Evolutionary conservation across 2,797 vertebrate genomes (phyloP), one percentile per base, ranked within the genome.

Genomic region (Phrynocephalus forsythii): DNA sequence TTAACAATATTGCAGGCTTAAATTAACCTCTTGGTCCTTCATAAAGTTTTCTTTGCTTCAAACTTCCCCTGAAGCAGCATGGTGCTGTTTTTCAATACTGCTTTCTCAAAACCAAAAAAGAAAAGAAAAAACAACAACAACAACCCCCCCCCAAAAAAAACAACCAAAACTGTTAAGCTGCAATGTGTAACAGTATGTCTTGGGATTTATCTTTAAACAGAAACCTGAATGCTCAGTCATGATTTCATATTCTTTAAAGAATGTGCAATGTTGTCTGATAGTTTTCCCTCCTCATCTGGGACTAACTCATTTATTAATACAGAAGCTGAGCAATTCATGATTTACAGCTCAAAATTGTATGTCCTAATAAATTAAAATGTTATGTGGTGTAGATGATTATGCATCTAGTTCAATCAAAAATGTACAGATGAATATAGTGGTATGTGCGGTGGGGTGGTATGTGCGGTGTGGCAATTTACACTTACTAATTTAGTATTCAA

Each of bases 251-350:
- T 82, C 90, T 15, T 0, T 93, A 89, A 72, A 89, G 76, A 80
- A 22, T 92, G 72, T 93, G 52, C 8, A 67, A 18, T 63, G 15
- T 63, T 63, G 60, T 63, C 20, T 89, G 84, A 92, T 93, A 44
- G 92, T 92, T 91, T 63, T 92, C 87, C 73, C 30, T 6, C 38
- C 94, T 92, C 89, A 89, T 85, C 91, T 92, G 60, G 89, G 86
- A 94, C 94, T 94, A 93, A 91, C 63, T 95, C 95, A 96, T 95
- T 93, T 95, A 96, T 95, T 94, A 94, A 92, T 94, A 93, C 91
- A 92, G 87, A 84, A 93, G 92, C 91, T 95, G 93, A 93, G 92
- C 84, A 28, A 82, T 93, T 94, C 88, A 83, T 94, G 50, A 93
- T 91, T 84, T 91, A 94, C 75, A 10, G 13, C 68, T 92, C 91